These are phyloP conservation scores for Leuciscus idus DNA, from an alignment of 2,113 vertebrate species.

Conservation along the genomic window DNA sequence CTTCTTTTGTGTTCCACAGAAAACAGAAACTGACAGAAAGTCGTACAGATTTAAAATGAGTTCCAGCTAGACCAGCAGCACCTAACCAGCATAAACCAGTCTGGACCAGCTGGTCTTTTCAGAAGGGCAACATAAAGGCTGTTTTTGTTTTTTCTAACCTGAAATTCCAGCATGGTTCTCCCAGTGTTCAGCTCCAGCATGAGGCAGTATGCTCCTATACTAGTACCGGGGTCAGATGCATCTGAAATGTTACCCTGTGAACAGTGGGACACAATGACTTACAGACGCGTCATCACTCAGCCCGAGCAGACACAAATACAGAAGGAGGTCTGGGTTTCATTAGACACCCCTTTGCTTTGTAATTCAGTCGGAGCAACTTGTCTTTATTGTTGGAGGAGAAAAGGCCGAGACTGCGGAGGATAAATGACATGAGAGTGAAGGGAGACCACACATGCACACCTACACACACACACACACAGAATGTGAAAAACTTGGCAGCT, in stretches of 20 bases:
- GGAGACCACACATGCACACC: slow-evolving; percentile 41
- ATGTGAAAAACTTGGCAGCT: slow-evolving; percentile 22
- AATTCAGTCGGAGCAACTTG: slow-evolving; percentile 35
- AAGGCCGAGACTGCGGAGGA: slow-evolving; percentile 39
- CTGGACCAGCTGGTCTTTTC: slow-evolving; percentile 7
- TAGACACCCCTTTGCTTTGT: slow-evolving; percentile 45
- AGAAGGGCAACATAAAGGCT: not conserved
- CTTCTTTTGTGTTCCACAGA: not conserved
- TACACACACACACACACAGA: slow-evolving; percentile 20
- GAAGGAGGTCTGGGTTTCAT: slow-evolving; percentile 41
- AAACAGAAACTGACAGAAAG: not conserved
- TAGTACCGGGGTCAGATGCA: slow-evolving; percentile 85
- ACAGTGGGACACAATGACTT: slow-evolving; percentile 42
- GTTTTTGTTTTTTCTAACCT: slow-evolving; percentile 73
- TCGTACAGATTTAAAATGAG: not conserved
- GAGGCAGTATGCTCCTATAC: slow-evolving; percentile 86
- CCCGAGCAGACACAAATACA: slow-evolving; percentile 33
- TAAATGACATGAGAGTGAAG: slow-evolving; percentile 52
- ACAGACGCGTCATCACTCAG: slow-evolving; percentile 45
- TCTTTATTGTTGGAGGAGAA: slow-evolving; percentile 52
- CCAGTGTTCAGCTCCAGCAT: slow-evolving; percentile 85
- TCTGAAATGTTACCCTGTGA: slow-evolving; percentile 82
- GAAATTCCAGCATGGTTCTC: slow-evolving; percentile 91
- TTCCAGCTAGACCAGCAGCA: not conserved
- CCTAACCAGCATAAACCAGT: not conserved